Conservation (phyloP, 2,888 invertebrate genomes). For the Nudaria mundana region DNA sequence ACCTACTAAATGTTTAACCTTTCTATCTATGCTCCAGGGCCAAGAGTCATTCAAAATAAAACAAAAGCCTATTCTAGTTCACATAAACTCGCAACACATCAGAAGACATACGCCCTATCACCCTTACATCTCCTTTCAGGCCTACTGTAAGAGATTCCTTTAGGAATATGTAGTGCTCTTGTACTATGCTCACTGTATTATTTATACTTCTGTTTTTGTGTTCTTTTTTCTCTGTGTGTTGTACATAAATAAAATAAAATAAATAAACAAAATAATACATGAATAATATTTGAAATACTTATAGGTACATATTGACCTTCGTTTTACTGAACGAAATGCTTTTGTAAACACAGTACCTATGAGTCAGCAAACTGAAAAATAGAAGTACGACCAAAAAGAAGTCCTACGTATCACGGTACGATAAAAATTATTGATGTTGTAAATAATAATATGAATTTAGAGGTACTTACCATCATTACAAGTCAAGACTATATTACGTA, state of each 20-base stretch:
- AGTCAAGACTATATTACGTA: slow-evolving; percentile 36
- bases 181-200: too few species aligned
- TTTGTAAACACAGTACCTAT: slow-evolving; percentile 4
- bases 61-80: not conserved
- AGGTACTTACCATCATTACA: slow-evolving; percentile 40
- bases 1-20: too few species aligned
- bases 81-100: not conserved
- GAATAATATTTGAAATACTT: not conserved
- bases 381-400: not conserved
- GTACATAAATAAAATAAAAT: too few species aligned
- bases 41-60: not conserved
- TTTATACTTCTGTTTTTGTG: too few species aligned
- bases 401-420: not conserved
- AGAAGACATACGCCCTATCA: too few species aligned
- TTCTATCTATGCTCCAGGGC: not conserved
- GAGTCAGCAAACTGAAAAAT: slow-evolving; percentile 8
- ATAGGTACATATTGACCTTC: not conserved
- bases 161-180: too few species aligned
- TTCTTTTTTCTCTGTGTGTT: too few species aligned
- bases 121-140: too few species aligned
- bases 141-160: too few species aligned
- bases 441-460: slow-evolving; percentile 37
- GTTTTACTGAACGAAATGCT: not conserved
- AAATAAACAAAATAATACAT: too few species aligned
- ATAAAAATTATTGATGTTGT: not conserved